phyloP scores from a whole-genome alignment of 2,113 vertebrate genomes.

The Philantomba maxwellii region DNA sequence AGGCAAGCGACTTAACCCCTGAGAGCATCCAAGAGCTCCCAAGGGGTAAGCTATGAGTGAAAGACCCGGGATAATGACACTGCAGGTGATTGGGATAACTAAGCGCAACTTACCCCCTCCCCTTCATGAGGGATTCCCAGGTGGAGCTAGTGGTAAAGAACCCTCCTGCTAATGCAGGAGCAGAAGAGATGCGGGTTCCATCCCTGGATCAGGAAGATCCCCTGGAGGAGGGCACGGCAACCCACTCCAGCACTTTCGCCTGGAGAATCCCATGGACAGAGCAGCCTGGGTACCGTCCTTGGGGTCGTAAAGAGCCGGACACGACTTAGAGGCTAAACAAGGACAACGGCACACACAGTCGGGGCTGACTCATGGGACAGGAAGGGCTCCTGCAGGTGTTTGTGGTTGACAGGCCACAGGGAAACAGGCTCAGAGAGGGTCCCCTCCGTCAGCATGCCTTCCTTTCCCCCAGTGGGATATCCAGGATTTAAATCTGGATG shows the following conservation, averaged over 20 bases:
- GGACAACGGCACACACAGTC: background rate
- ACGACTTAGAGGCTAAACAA: background rate
- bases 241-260: background rate
- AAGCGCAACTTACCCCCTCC: background rate
- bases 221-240: background rate
- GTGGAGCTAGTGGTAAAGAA: background rate
- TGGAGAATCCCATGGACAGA: background rate
- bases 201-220: background rate
- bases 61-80: background rate
- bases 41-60: background rate
- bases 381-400: background rate
- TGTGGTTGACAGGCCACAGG: background rate
- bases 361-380: background rate
- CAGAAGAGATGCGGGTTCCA: background rate
- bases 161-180: background rate
- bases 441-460: background rate
- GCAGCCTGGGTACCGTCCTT: background rate
- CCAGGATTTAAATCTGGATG: background rate
- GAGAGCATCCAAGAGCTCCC: background rate
- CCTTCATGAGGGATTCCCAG: background rate
- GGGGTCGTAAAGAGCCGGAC: rapidly evolving
- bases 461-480: background rate
- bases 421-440: background rate
- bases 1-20: background rate
- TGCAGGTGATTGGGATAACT: background rate